Percentiles rank a stretch among this genome's conserved stretches.
Conservation (phyloP, 2,888 invertebrate species). For the Gymnocheta viridis region DNA sequence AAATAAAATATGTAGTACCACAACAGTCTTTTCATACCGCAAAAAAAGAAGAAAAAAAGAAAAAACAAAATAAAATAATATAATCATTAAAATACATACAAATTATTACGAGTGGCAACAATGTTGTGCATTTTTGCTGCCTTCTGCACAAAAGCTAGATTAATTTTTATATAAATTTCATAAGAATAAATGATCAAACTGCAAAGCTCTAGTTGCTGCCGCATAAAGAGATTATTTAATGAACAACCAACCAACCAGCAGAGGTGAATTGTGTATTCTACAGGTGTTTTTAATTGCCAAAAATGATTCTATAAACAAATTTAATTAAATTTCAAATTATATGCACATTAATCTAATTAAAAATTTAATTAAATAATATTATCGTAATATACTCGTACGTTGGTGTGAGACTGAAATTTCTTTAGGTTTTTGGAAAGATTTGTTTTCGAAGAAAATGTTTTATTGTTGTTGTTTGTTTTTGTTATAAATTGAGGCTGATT, state of each 20-base stretch:
- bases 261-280: not conserved
- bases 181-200: not conserved
- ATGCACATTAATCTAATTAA: slow-evolving; percentile 2
- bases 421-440: not conserved
- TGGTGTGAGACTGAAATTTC: not conserved
- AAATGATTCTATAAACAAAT: not conserved
- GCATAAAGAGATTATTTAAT: not conserved
- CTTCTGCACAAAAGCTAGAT: not conserved
- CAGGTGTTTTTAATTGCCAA: slow-evolving; percentile 30
- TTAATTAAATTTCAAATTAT: slow-evolving; percentile 4
- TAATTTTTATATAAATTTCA: not conserved
- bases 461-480: too few relatives aligned
- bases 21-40: not conserved
- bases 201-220: not conserved
- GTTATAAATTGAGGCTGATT: too few relatives aligned
- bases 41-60: too few relatives aligned
- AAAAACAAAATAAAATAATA: too few relatives aligned
- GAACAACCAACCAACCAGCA: not conserved
- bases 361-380: not conserved
- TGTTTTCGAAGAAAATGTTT: too few relatives aligned
- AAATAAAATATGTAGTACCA: not conserved
- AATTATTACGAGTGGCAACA: slow-evolving; percentile 1
- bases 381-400: too few relatives aligned
- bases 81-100: too few relatives aligned
- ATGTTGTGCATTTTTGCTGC: not conserved